Conservation (phyloP, 2,888 invertebrate genomes). For the Limnephilus lunatus region DNA sequence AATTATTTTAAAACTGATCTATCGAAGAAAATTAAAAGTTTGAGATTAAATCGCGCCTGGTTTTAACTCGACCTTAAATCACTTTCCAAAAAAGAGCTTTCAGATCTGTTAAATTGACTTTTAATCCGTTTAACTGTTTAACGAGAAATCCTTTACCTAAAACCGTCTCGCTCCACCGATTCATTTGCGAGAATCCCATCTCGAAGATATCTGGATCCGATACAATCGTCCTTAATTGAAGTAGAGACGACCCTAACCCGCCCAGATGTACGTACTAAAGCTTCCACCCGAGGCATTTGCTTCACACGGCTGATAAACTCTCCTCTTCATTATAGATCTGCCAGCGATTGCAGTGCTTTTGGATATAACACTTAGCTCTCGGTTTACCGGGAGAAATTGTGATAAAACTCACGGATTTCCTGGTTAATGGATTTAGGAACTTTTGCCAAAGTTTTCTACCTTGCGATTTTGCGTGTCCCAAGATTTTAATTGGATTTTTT, state of each 20-base stretch:
- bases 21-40: background rate
- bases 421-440: no score
- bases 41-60: background rate
- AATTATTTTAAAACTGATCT: background rate
- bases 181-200: constrained; percentile 23
- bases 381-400: background rate
- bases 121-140: constrained; percentile 17
- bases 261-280: background rate
- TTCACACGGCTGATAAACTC: constrained; percentile 24
- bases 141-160: constrained; percentile 12
- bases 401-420: background rate
- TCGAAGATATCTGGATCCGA: constrained; percentile 14
- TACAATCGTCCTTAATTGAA: constrained; percentile 37
- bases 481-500: no score
- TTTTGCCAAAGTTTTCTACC: no score
- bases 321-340: constrained; percentile 30
- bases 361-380: background rate
- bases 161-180: background rate
- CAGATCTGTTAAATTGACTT: constrained; percentile 2
- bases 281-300: background rate
- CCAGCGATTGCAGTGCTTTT: constrained; percentile 23
- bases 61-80: background rate
- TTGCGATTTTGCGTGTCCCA: no score
- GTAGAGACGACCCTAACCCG: background rate
- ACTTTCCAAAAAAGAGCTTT: background rate